Evolutionary conservation across 2,888 invertebrate species (phyloP).

Genomic region (Synergus itoensis): DNA sequence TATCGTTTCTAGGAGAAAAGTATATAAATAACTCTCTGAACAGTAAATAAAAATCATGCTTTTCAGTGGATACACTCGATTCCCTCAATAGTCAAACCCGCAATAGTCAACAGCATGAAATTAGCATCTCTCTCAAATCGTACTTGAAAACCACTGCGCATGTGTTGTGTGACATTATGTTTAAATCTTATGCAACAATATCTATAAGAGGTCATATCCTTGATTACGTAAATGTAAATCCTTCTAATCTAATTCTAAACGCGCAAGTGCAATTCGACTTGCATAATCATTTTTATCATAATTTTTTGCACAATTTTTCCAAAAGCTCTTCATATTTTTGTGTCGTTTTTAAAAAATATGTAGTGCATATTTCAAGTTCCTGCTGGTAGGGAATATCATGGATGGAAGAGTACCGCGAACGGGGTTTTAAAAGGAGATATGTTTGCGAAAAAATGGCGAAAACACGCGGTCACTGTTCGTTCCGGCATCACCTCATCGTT

Average conservation of each 20-base stretch:
- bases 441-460: slow-evolving; percentile 24
- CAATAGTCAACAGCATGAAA: too few species aligned
- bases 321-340: background rate
- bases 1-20: background rate
- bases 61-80: background rate
- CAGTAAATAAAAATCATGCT: background rate
- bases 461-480: slow-evolving; percentile 40
- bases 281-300: background rate
- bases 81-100: too few species aligned
- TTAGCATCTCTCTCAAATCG: too few species aligned
- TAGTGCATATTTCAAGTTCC: background rate
- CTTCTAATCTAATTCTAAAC: background rate
- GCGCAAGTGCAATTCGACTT: background rate
- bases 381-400: background rate
- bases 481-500: slow-evolving; percentile 30
- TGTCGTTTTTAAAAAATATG: background rate
- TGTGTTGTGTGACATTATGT: background rate
- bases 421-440: slow-evolving; percentile 5
- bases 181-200: background rate
- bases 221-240: background rate
- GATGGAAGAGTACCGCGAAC: background rate
- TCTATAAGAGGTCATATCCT: background rate
- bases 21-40: slow-evolving; percentile 2
- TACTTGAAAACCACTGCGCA: too few species aligned
- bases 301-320: background rate